These are phyloP conservation scores for Trachelipus rathkii DNA, from an alignment of 1,140 invertebrate species.

Conservation along the genomic window DNA sequence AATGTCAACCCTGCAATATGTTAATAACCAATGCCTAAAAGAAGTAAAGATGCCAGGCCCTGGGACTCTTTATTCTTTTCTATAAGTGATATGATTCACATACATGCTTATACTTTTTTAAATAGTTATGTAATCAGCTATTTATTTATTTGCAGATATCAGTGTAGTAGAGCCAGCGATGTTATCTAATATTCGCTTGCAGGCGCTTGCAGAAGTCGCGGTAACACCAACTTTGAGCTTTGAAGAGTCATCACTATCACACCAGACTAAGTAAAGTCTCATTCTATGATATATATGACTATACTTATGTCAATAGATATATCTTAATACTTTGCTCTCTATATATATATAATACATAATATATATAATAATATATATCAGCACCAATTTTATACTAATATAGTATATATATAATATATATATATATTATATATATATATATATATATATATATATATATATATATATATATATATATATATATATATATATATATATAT, in stretches of 20 bases:
- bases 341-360: no score
- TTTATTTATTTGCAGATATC: constrained; percentile 42
- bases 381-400: no score
- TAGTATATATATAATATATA: no score
- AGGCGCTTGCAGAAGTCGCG: constrained; percentile 47
- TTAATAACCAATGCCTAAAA: neutral
- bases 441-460: no score
- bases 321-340: no score
- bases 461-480: no score
- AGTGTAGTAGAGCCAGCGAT: constrained; percentile 46
- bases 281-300: no score
- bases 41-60: constrained; percentile 14
- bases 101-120: neutral
- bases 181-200: constrained; percentile 45
- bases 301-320: no score
- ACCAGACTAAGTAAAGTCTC: neutral
- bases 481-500: no score
- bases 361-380: no score
- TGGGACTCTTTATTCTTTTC: neutral
- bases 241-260: constrained; percentile 51
- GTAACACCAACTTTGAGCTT: constrained; percentile 36
- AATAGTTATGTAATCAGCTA: neutral
- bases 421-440: no score
- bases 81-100: neutral
- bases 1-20: no score